phyloP scores from a whole-genome alignment of 2,888 invertebrate species.

The Acleris cristana region DNA sequence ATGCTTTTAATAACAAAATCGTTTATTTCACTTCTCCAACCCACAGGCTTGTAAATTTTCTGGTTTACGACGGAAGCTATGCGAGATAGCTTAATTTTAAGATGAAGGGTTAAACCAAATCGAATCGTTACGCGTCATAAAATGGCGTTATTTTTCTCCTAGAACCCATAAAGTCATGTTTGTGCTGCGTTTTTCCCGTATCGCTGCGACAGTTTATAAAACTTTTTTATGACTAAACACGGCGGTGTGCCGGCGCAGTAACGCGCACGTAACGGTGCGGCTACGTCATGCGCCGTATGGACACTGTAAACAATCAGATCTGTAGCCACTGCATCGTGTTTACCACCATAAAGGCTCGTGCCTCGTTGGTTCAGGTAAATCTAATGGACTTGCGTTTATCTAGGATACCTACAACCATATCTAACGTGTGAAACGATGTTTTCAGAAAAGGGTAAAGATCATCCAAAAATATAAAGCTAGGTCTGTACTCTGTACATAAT shows the following conservation, averaged over 20 bases:
- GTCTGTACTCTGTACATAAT: too few relatives aligned
- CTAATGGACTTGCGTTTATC: constrained; percentile 20
- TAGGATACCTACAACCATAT: background rate
- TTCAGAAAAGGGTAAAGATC: too few relatives aligned
- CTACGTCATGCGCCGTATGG: constrained; percentile 52
- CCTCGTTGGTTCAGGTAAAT: constrained; percentile 37
- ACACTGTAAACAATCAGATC: constrained; percentile 57
- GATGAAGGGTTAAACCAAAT: too few relatives aligned
- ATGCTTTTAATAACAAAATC: too few relatives aligned
- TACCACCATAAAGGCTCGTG: constrained; percentile 37
- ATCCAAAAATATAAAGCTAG: too few relatives aligned
- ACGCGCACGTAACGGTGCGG: constrained; percentile 19
- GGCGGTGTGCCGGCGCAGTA: constrained; percentile 20
- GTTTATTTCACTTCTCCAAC: too few relatives aligned
- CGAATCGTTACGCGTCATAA: too few relatives aligned
- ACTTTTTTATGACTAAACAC: constrained; percentile 43
- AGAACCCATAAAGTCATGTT: constrained; percentile 4
- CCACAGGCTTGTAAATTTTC: too few relatives aligned
- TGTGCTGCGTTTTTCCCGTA: constrained; percentile 1
- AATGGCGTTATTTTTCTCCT: background rate
- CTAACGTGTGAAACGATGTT: background rate
- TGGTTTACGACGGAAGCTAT: too few relatives aligned
- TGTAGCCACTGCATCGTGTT: constrained; percentile 49
- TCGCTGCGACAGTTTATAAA: constrained; percentile 10
- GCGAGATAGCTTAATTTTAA: too few relatives aligned